Evolutionary conservation across 2,888 invertebrate species (phyloP).

Genomic region (Clepsis dumicolana): DNA sequence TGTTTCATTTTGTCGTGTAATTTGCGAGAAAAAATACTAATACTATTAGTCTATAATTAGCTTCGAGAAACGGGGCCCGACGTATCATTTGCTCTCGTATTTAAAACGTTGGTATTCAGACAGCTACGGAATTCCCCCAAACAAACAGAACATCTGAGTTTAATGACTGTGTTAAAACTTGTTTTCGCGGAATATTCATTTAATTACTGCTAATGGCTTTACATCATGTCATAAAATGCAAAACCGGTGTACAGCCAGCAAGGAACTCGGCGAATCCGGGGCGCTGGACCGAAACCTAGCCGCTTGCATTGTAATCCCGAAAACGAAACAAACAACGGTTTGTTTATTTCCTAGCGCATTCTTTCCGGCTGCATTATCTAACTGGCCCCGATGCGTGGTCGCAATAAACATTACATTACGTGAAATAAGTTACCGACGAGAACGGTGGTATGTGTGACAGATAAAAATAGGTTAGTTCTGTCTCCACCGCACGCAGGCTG

Average conservation of each 20-base stretch:
- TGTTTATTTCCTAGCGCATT: slow-evolving; percentile 27
- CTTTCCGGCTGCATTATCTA: slow-evolving; percentile 42
- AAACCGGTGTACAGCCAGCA: slow-evolving; percentile 1
- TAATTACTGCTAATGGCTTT: slow-evolving; percentile 17
- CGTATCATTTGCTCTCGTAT: no score
- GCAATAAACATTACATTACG: slow-evolving; percentile 47
- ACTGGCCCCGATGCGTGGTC: slow-evolving; percentile 28
- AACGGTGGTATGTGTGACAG: slow-evolving; percentile 61
- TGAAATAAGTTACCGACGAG: slow-evolving; percentile 46
- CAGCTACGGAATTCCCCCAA: neutral
- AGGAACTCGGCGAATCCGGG: neutral
- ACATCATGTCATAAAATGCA: slow-evolving; percentile 17
- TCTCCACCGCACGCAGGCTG: slow-evolving; percentile 46
- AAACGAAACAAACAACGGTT: slow-evolving; percentile 18
- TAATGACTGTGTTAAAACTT: neutral
- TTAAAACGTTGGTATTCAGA: neutral
- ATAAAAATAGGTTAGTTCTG: slow-evolving; percentile 74
- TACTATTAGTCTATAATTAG: no score
- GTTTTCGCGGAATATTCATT: neutral
- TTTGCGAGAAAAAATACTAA: no score
- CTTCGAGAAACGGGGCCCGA: no score
- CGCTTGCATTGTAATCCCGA: slow-evolving; percentile 8
- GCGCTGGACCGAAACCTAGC: slow-evolving; percentile 15
- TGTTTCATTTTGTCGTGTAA: no score
- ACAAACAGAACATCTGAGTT: neutral